Evolutionary conservation across 2,797 vertebrate species (phyloP), one percentile per base, ranked within the genome.

Genomic region (Gila robusta): DNA sequence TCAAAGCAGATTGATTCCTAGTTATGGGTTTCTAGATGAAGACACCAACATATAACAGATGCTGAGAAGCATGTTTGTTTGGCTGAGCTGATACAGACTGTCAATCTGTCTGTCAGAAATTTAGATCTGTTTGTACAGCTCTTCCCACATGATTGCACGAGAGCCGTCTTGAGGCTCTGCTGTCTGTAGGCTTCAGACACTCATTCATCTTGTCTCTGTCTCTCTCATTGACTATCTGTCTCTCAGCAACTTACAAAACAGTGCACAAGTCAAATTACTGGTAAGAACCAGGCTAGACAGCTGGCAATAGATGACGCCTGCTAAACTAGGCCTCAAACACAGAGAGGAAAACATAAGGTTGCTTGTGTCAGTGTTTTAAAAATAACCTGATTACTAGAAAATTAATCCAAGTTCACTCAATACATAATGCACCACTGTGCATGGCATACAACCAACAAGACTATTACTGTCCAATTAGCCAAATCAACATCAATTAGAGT

Each of bases 81-180:
- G 83, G 49, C 52, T 77, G 79, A 19, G 41, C 26, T 39, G 73
- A 77, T 78, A 54, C 41, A 82, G n/a, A 54, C 79, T 78, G 79
- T 88, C 83, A 85, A 77, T 85, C 87, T 85, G 21, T 85, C 82
- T 87, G 82, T 83, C 81, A 82, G 64, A 79, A 72, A 71, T 83
- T 7, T 28, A 62, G 49, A 87, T 84, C 56, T 87, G 82, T 62
- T 82, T 78, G 79, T 72, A 87, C 56, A 59, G 28, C 72, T 79
- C 73, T 82, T 73, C 82, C 73, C 67, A 79, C 88, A 79, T 82
- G 23, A 26, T 41, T 54, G 64, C 64, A 74, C 32, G 74, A 79
- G 69, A 83, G 73, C 66, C 21, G 56, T 83, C 67, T 71, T 44
- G 59, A 84, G 72, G 21, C 54, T 81, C n/a, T 67, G 78, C 82